These are phyloP conservation scores for Chrysoperla carnea DNA, from an alignment of 1,140 invertebrate genomes.

Conservation along the genomic window DNA sequence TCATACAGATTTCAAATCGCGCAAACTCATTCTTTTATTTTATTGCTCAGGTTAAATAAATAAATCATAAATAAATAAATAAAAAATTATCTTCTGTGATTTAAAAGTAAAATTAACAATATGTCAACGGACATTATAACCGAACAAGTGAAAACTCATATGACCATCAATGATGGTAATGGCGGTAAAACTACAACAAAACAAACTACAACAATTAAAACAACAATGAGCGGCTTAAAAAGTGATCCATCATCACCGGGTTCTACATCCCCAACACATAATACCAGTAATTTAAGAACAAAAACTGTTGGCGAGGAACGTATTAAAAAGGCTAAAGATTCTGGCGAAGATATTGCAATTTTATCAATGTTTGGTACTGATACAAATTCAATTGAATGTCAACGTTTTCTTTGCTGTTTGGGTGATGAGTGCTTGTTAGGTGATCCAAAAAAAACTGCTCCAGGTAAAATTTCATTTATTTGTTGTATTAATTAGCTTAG, in stretches of 20 bases:
- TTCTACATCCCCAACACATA: too few species aligned
- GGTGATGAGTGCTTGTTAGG: conserved; percentile 53
- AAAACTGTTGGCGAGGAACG: conserved; percentile 59
- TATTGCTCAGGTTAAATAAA: too few species aligned
- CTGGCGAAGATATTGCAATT: conserved; percentile 70
- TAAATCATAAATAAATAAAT: too few species aligned
- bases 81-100: too few species aligned
- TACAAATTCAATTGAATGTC: conserved; percentile 33
- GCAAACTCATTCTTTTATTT: too few species aligned
- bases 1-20: too few species aligned
- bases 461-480: conserved; percentile 37
- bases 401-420: conserved; percentile 55
- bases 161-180: conserved; percentile 17
- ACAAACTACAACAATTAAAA: neutral
- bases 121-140: conserved; percentile 60
- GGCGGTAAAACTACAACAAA: neutral
- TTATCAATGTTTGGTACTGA: conserved; percentile 59
- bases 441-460: conserved; percentile 52
- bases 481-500: too few species aligned
- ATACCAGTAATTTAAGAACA: conserved; percentile 34
- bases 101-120: conserved; percentile 9
- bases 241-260: neutral
- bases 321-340: conserved; percentile 54
- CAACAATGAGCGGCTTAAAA: neutral
- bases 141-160: conserved; percentile 50